Percentiles rank a stretch among this genome's conserved stretches.
phyloP scores from a whole-genome alignment of 2,113 vertebrate species.

The Bucco capensis region DNA sequence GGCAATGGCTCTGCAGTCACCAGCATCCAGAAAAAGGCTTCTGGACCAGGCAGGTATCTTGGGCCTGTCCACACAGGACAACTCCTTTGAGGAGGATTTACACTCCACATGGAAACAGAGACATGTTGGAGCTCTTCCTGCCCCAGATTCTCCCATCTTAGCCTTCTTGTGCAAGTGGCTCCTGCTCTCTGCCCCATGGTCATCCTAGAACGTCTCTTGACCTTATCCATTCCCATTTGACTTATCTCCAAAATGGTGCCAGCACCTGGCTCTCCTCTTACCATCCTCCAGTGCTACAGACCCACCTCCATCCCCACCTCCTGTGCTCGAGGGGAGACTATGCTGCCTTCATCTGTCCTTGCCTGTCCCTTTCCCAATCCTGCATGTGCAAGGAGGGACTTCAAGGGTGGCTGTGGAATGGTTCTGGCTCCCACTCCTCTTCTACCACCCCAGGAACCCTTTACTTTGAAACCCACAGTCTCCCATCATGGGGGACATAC shows the following conservation, averaged over 20 bases:
- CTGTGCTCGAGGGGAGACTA: not conserved
- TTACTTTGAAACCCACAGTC: not conserved
- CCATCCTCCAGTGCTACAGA: not conserved
- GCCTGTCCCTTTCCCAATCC: not conserved
- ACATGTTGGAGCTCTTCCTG: not conserved
- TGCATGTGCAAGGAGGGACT: not conserved
- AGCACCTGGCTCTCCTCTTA: not conserved
- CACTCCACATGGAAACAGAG: not conserved
- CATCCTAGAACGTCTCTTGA: not conserved
- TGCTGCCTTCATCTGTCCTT: not conserved
- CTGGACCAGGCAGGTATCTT: not conserved
- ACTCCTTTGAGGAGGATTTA: not conserved
- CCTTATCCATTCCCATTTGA: not conserved
- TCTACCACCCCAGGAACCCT: not conserved
- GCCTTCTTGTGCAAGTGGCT: not conserved
- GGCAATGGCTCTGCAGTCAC: not conserved
- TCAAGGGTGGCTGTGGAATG: not conserved
- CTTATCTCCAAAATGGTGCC: not conserved
- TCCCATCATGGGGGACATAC: constrained; percentile 31
- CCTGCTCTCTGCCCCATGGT: not conserved
- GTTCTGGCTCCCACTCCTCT: not conserved
- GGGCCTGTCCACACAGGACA: not conserved
- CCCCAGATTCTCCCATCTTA: not conserved
- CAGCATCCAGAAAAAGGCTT: not conserved
- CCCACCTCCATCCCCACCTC: not conserved